Conservation (phyloP, 2,888 invertebrate species). For the Himalopsyche tibetana region DNA sequence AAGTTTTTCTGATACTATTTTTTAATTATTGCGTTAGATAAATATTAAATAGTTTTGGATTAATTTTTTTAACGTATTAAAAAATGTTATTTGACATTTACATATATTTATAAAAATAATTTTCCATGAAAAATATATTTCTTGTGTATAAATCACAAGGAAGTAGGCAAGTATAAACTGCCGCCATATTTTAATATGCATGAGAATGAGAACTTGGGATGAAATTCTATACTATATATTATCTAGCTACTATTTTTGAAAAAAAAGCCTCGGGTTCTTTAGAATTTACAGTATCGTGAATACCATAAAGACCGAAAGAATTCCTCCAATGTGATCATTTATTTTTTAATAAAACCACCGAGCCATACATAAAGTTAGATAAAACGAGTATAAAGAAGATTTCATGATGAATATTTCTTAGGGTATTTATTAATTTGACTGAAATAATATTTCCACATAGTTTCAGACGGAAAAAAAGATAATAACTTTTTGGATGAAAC, state of each 20-base stretch:
- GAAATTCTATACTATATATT: conserved; percentile 12
- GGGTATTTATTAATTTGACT: conserved; percentile 29
- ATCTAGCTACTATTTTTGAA: conserved; percentile 7
- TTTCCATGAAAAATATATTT: no score
- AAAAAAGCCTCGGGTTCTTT: conserved; percentile 12
- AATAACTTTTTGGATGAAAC: no score
- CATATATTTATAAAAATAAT: no score
- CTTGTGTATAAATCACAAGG: background rate
- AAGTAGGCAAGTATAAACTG: conserved; percentile 6
- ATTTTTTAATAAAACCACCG: conserved; percentile 42
- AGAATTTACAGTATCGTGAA: conserved; percentile 21
- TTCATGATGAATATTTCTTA: conserved; percentile 7
- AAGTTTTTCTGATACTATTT: no score
- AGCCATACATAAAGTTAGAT: conserved; percentile 35
- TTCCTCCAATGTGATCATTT: conserved; percentile 38
- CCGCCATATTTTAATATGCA: conserved; percentile 11
- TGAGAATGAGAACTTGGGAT: conserved; percentile 20
- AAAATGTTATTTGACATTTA: no score
- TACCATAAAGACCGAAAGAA: conserved; percentile 27
- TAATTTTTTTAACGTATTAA: no score
- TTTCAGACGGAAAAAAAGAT: no score
- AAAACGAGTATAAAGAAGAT: background rate
- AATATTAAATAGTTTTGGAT: no score
- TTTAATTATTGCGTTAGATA: no score
- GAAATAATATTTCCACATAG: background rate